Evolutionary conservation across 2,797 vertebrate species (phyloP), one percentile per base, ranked within the genome.

Genomic region (Vultur gryphus): DNA sequence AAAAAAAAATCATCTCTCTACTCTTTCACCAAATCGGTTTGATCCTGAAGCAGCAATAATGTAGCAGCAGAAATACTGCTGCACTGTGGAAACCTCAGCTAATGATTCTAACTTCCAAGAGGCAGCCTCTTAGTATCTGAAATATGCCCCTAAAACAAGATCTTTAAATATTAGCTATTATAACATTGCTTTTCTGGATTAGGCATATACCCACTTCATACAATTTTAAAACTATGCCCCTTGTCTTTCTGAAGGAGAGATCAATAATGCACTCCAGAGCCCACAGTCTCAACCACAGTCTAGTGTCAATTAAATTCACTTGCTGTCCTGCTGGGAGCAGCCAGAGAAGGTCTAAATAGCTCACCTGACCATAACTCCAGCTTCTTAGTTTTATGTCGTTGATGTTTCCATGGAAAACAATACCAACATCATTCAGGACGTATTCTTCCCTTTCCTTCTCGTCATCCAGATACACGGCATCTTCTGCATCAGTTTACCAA

Each of bases 281-380:
- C 84, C 90, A 90, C 71, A 93, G 90, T 80, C 77, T 94, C 51
- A 66, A 5, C 93, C 94, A 95, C 90, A 92, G 90, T 51, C 95
- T 95, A 84, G 16, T 71, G 43, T 78, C 78, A 71, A 85, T 93
- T 87, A 93, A 94, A 96, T 41, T 84, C 71, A 61, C 33, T 91
- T 75, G 37, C 57, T 75, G 25, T 51, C 37, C 51, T 64, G 4
- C 21, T 65, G 64, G 35, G 48, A 85, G 67, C 79, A 58, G 54
- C 9, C 65, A 81, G 78, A 78, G 57, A 59, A 92, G 64, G 48
- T 89, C 64, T 89, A 77, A 93, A 72, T 37, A 82, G 39, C 98
- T 96, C 96, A 99, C 99, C 99, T 99, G 99, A 72, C 99, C 99
- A 1, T 99, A 99, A 97, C 99, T 99, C 99, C 99, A 99, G 96